phyloP scores from a whole-genome alignment of 2,113 vertebrate genomes.

The Elgaria multicarinata region DNA sequence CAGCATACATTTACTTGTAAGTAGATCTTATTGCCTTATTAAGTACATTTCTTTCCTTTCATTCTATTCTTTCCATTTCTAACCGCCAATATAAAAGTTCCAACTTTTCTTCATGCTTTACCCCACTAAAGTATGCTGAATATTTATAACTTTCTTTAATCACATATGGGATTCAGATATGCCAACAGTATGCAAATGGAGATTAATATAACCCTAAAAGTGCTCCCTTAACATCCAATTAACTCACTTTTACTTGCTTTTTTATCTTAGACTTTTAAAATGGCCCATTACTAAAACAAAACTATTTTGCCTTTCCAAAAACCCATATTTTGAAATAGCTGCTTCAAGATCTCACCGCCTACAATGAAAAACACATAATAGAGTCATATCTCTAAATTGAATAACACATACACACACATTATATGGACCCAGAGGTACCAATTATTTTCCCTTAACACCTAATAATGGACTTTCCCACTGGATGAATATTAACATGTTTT shows the following conservation, averaged over 20 bases:
- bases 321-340: conserved; percentile 2
- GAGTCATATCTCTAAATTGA: neutral
- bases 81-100: neutral
- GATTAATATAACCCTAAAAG: conserved; percentile 11
- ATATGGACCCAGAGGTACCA: conserved; percentile 8
- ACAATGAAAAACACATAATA: neutral
- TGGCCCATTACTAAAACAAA: conserved; percentile 30
- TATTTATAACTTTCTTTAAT: conserved; percentile 33
- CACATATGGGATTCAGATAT: conserved; percentile 29
- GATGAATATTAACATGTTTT: conserved; percentile 1
- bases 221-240: conserved; percentile 26
- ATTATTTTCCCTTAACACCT: conserved; percentile 8
- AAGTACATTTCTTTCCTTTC: too few relatives aligned
- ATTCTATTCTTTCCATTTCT: neutral
- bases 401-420: neutral
- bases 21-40: neutral
- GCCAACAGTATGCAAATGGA: conserved; percentile 22
- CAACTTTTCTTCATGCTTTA: conserved; percentile 5
- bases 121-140: conserved; percentile 6
- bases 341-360: neutral
- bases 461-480: neutral
- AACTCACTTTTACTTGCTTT: conserved; percentile 5
- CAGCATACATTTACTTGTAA: neutral
- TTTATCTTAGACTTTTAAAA: conserved; percentile 35
- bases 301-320: neutral